Conservation (phyloP, 1,140 invertebrate genomes). For the Lordiphosa stackelbergi region DNA sequence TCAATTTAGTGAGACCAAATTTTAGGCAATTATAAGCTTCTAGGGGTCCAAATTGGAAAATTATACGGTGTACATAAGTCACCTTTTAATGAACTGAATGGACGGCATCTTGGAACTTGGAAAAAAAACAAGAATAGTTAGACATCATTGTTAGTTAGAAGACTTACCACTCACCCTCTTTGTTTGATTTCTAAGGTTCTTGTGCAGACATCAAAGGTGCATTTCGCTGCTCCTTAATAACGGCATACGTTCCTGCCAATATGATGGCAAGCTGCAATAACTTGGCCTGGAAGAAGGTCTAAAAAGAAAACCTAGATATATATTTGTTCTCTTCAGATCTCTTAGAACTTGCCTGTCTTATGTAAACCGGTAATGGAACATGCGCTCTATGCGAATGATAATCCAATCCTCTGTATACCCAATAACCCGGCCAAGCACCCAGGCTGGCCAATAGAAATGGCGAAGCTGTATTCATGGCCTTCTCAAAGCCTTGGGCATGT, state of each 20-base stretch:
- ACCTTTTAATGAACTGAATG: too few relatives aligned
- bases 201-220: conserved; percentile 3
- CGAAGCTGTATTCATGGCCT: conserved; percentile 27
- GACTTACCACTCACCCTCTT: neutral
- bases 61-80: too few relatives aligned
- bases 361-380: conserved; percentile 53
- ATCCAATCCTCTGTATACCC: conserved; percentile 56
- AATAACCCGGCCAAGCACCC: conserved; percentile 62
- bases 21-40: too few relatives aligned
- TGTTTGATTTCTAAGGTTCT: neutral
- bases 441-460: conserved; percentile 53
- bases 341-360: conserved; percentile 39
- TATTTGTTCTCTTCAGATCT: neutral
- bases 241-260: conserved; percentile 36
- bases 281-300: conserved; percentile 69
- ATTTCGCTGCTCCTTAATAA: conserved; percentile 26
- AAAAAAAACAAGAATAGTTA: too few relatives aligned
- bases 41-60: too few relatives aligned
- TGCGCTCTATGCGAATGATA: conserved; percentile 51
- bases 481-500: conserved; percentile 37
- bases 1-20: too few relatives aligned
- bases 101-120: too few relatives aligned
- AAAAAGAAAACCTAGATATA: neutral
- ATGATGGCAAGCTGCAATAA: conserved; percentile 59
- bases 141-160: too few relatives aligned